Evolutionary conservation across 2,113 vertebrate species (phyloP), one percentile per base, ranked within the genome.

Genomic region (Circaetus gallicus): DNA sequence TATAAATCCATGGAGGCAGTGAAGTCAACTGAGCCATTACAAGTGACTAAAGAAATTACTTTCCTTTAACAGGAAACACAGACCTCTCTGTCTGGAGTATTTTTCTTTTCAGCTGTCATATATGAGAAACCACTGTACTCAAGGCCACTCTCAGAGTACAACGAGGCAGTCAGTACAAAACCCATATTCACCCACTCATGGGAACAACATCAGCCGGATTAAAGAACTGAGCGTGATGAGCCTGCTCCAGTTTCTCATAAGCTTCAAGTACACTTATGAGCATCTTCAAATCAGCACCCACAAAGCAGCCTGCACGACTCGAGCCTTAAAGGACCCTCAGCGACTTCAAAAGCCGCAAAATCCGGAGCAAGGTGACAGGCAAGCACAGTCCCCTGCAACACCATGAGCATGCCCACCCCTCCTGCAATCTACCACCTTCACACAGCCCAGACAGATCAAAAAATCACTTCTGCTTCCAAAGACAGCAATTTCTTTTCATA

Each of bases 11-110:
- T 16, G 13, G 45, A 91, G 74, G n/a, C 58, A 43, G 42, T 71
- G 74, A 82, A 87, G 62, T 83, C 95, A 85, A 62, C 73, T 25
- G 62, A 93, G n/a, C 20, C 82, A 67, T 59, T 85, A 70, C 49
- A 83, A 93, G 53, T 5, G 32, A 89, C 77, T 73, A 58, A 82
- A 90, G 76, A 82, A 93, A 80, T 55, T 24, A 85, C 63, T 47
- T 91, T 90, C 43, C 50, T 94, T 93, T 66, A 93, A 77, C 47
- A 86, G 70, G 47, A 90, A 95, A 95, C 84, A 91, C 81, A 95
- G 94, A 47, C 84, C 47, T 91, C 95, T 95, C 89, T 97, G 95
- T 95, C 87, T 92, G 78, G 29, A 58, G 49, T 55, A 58, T 69
- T 91, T 55, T 80, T 85, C 71, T 90, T 86, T 95, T 90, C 81